Percentiles rank a stretch among this genome's conserved stretches.
These are phyloP conservation scores for Protobothrops flavoviridis DNA, from an alignment of 2,113 vertebrate species.

Conservation along the genomic window DNA sequence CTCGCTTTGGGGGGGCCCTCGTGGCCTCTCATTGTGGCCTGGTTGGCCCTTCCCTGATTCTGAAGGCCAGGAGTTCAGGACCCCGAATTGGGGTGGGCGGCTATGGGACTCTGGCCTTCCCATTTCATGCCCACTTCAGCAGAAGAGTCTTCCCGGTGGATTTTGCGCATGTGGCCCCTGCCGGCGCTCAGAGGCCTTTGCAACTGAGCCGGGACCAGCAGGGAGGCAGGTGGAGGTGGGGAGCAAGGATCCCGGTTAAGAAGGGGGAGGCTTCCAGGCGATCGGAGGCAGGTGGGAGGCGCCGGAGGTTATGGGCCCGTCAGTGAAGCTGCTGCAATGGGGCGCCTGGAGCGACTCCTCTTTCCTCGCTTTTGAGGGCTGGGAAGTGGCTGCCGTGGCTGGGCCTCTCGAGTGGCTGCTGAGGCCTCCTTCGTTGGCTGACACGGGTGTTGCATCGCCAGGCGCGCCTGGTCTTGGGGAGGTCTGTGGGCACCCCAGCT, in stretches of 20 bases:
- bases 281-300: not conserved
- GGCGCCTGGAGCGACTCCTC: not conserved
- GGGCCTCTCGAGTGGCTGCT: not conserved
- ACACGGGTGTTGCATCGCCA: not conserved
- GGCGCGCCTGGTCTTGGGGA: not conserved
- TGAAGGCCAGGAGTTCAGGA: too few relatives aligned
- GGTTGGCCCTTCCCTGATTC: not conserved
- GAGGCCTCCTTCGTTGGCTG: not conserved
- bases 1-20: not conserved
- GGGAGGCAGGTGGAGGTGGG: not conserved
- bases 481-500: not conserved
- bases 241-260: not conserved
- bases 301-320: not conserved
- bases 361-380: not conserved
- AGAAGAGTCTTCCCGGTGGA: not conserved
- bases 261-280: not conserved
- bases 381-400: accelerated
- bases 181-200: not conserved
- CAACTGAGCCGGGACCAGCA: not conserved
- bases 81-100: not conserved
- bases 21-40: not conserved
- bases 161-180: not conserved
- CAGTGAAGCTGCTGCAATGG: not conserved
- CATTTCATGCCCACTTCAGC: not conserved
- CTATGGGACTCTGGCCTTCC: not conserved